These are phyloP conservation scores for Drosophila busckii DNA, from an alignment of 1,140 invertebrate species.

Conservation along the genomic window DNA sequence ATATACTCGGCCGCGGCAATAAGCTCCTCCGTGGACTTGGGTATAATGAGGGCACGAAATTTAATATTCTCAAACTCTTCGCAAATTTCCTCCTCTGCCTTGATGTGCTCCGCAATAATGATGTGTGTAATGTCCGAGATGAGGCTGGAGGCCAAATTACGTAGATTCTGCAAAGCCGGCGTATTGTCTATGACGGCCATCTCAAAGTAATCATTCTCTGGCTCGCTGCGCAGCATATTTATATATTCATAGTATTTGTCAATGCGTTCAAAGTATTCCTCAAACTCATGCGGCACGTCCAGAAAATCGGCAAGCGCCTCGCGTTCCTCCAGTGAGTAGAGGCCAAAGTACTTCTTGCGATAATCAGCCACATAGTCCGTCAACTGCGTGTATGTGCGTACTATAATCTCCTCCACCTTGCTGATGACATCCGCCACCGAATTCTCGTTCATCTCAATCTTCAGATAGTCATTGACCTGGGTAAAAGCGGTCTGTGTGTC, in stretches of 20 bases:
- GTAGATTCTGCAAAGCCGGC: conserved; percentile 79
- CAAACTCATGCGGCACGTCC: conserved; percentile 80
- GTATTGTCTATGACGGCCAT: conserved; percentile 80
- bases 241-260: conserved; percentile 82
- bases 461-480: conserved; percentile 51
- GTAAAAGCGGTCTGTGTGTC: conserved; percentile 36
- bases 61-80: conserved; percentile 82
- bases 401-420: conserved; percentile 67
- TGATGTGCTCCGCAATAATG: conserved; percentile 79
- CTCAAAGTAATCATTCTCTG: conserved; percentile 83
- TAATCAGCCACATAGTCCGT: conserved; percentile 70
- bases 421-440: conserved; percentile 56
- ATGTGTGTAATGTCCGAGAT: conserved; percentile 80
- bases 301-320: conserved; percentile 53
- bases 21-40: conserved; percentile 85
- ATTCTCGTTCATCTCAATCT: conserved; percentile 63
- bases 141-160: conserved; percentile 76
- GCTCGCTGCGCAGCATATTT: conserved; percentile 81
- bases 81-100: conserved; percentile 83
- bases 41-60: conserved; percentile 82
- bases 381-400: conserved; percentile 68
- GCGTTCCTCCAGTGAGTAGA: conserved; percentile 75
- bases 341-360: conserved; percentile 63
- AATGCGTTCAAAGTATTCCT: conserved; percentile 82
- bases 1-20: conserved; percentile 85